A percentile compares a stretch with the other conserved stretches of the same genome.
Evolutionary conservation across 1,140 invertebrate species (phyloP).

Genomic region (Wasmannia auropunctata): DNA sequence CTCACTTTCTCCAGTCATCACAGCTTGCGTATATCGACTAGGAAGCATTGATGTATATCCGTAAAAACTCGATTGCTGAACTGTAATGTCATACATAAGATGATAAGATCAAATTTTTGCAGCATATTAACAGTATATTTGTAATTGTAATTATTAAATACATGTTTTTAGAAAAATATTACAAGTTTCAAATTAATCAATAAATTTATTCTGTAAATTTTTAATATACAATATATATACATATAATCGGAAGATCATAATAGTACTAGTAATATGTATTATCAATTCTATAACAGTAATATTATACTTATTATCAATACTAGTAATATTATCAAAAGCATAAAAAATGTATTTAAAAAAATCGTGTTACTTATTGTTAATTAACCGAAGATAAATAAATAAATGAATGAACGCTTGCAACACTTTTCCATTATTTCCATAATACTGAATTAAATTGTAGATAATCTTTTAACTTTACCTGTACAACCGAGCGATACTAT

Average conservation of each 20-base stretch:
- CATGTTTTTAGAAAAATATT: neutral
- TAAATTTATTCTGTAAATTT: neutral
- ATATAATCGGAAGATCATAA: neutral
- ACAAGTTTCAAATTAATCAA: neutral
- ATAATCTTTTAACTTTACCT: slow-evolving; percentile 84
- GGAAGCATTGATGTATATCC: slow-evolving; percentile 97
- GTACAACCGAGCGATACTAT: slow-evolving; percentile 95
- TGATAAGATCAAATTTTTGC: neutral
- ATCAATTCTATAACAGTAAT: neutral
- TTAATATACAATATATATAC: neutral
- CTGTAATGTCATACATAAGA: slow-evolving; percentile 79
- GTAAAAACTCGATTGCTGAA: slow-evolving; percentile 97
- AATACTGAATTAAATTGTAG: neutral
- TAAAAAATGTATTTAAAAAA: neutral
- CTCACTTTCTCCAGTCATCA: slow-evolving; percentile 97
- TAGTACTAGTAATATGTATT: neutral
- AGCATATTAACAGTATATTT: neutral
- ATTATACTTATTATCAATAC: no score
- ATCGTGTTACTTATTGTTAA: neutral
- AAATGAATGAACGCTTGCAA: neutral
- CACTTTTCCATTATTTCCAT: slow-evolving; percentile 6
- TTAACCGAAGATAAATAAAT: neutral
- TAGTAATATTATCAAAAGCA: neutral
- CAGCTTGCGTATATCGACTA: slow-evolving; percentile 94
- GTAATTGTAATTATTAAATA: neutral